A percentile compares a stretch with the other conserved stretches of the same genome.
These are phyloP conservation scores for Mesitornis unicolor DNA, from an alignment of 2,113 vertebrate genomes.

Conservation along the genomic window DNA sequence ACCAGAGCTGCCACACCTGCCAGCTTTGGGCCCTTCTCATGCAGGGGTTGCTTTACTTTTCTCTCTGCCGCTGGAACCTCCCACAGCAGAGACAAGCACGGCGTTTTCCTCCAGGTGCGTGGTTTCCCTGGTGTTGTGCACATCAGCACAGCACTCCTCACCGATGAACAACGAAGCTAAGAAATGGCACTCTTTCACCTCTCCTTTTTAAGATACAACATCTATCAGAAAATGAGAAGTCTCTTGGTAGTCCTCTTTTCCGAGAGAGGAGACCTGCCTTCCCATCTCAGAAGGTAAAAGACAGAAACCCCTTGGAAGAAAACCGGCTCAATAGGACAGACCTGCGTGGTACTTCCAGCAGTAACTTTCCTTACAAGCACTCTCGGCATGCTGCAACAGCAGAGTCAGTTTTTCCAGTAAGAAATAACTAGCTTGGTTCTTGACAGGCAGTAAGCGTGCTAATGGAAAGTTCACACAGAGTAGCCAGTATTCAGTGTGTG, in stretches of 20 bases:
- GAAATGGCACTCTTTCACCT: too few relatives aligned
- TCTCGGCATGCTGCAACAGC: neutral
- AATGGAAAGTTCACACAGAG: neutral
- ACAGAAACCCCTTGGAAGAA: neutral
- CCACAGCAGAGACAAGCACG: neutral
- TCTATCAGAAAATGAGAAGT: neutral
- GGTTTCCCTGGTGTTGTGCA: rapidly evolving
- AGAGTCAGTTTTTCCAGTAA: neutral
- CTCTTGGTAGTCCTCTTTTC: neutral
- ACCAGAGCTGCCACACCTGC: neutral
- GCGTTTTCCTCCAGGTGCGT: neutral
- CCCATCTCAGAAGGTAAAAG: neutral
- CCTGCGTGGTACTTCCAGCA: neutral
- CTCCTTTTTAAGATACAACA: neutral
- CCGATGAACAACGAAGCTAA: rapidly evolving
- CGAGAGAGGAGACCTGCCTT: neutral
- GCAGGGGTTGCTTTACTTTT: neutral
- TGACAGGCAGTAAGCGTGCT: neutral
- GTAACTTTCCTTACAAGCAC: rapidly evolving
- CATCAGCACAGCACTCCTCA: neutral
- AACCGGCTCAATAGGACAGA: neutral
- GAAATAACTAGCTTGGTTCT: neutral
- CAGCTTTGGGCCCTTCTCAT: neutral
- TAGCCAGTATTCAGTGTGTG: neutral
- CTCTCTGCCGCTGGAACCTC: neutral